Conservation (phyloP, 2,888 invertebrate genomes). For the Agrilus mali region DNA sequence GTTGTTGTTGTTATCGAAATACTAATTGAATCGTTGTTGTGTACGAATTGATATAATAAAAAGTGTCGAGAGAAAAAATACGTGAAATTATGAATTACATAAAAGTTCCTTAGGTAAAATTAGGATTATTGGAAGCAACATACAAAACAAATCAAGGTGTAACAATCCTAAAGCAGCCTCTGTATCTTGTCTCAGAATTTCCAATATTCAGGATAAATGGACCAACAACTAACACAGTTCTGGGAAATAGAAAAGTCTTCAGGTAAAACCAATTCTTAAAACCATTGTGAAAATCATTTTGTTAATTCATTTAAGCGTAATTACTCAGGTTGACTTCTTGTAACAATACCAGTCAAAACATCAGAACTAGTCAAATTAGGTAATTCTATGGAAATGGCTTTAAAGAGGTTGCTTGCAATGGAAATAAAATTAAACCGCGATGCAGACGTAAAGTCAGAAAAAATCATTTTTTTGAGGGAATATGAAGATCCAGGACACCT, state of each 20-base stretch:
- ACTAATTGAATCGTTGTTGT: no score
- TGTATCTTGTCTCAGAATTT: no score
- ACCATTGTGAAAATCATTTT: slow-evolving; percentile 7
- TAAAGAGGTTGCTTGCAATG: slow-evolving; percentile 1
- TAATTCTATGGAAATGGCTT: slow-evolving; percentile 3
- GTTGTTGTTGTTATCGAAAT: no score
- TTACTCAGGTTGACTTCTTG: slow-evolving; percentile 4
- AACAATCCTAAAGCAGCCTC: no score
- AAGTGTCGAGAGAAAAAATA: no score
- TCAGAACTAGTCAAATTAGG: slow-evolving; percentile 1
- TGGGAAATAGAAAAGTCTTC: slow-evolving; percentile 8
- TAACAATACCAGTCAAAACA: slow-evolving; percentile 6
- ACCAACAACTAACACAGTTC: slow-evolving; percentile 1
- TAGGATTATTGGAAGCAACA: neutral
- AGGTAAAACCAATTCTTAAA: neutral
- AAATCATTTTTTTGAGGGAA: slow-evolving; percentile 11
- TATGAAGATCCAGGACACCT: slow-evolving; percentile 16
- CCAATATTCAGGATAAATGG: no score
- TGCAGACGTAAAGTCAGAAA: neutral
- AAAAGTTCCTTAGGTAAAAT: no score
- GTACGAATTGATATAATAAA: no score
- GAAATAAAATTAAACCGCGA: no score
- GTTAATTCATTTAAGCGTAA: neutral
- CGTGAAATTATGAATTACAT: no score
- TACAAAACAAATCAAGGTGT: no score